A percentile compares a stretch with the other conserved stretches of the same genome.
phyloP scores from a whole-genome alignment of 2,797 vertebrate genomes.

The Agapornis canus region DNA sequence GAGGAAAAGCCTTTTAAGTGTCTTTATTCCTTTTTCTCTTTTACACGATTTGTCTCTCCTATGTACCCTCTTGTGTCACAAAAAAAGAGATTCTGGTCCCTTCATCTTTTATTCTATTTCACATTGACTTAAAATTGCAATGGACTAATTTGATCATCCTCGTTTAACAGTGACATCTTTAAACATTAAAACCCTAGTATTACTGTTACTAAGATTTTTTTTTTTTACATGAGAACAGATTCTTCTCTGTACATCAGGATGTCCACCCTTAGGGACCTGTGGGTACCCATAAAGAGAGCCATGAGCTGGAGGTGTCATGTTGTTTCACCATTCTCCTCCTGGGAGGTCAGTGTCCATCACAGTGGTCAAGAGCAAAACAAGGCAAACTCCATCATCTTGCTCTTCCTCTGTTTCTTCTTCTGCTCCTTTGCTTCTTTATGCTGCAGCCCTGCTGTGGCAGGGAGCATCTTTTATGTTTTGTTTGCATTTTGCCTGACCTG shows the following conservation, averaged over 20 bases:
- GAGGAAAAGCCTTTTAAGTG: conserved; percentile 18
- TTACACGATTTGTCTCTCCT: neutral
- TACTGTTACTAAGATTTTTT: neutral
- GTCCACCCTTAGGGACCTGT: neutral
- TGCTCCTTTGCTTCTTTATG: neutral
- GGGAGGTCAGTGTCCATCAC: neutral
- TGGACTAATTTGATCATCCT: neutral
- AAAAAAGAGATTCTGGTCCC: neutral
- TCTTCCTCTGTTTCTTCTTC: neutral
- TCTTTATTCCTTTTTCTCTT: neutral
- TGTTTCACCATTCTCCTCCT: neutral
- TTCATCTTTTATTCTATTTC: conserved; percentile 25
- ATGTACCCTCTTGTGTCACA: neutral
- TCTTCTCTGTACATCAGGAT: neutral
- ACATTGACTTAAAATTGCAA: neutral
- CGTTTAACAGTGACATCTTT: neutral
- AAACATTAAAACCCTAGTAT: neutral
- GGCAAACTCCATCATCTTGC: neutral
- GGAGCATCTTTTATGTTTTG: neutral
- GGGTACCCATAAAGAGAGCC: neutral
- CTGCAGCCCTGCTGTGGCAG: neutral
- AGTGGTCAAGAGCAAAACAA: neutral
- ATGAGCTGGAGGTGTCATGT: neutral
- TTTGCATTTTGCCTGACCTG: neutral
- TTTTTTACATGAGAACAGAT: neutral